Percentiles rank a stretch among this genome's conserved stretches.
These are phyloP conservation scores for Diachrysia chrysitis DNA, from an alignment of 2,888 invertebrate genomes.

Conservation along the genomic window DNA sequence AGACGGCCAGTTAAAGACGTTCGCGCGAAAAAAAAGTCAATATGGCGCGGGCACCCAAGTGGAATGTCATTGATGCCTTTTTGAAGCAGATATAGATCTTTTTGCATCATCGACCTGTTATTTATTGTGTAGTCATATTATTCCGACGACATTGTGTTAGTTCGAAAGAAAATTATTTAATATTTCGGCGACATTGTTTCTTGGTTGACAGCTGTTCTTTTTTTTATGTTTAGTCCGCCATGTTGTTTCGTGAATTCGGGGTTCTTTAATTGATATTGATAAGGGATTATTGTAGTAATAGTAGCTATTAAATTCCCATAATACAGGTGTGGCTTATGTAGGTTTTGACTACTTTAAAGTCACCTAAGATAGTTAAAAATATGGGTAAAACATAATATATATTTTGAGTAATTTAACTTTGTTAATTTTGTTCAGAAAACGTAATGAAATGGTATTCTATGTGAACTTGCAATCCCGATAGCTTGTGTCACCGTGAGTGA, in stretches of 20 bases:
- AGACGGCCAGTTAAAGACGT: slow-evolving; percentile 69
- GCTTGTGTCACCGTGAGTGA: no score
- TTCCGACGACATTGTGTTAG: slow-evolving; percentile 47
- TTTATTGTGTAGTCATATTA: slow-evolving; percentile 60
- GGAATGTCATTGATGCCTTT: slow-evolving; percentile 80
- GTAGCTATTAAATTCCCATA: neutral
- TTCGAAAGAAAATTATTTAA: slow-evolving; percentile 29
- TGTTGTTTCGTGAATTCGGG: neutral
- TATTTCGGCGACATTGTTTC: slow-evolving; percentile 22
- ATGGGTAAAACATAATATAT: no score
- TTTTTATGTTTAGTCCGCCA: neutral
- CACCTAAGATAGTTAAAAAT: no score
- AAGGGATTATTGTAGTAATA: neutral
- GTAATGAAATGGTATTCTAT: no score
- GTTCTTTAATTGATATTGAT: neutral
- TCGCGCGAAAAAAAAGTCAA: slow-evolving; percentile 72
- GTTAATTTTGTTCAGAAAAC: no score
- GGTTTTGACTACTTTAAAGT: no score
- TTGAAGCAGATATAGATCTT: slow-evolving; percentile 71
- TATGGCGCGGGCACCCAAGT: slow-evolving; percentile 77
- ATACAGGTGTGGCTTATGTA: neutral
- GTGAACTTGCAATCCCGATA: no score
- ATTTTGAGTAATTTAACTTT: no score
- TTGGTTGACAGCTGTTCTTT: neutral
- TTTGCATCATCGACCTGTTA: slow-evolving; percentile 67